phyloP scores from a whole-genome alignment of 2,888 invertebrate genomes.

The Ochropleura leucogaster region DNA sequence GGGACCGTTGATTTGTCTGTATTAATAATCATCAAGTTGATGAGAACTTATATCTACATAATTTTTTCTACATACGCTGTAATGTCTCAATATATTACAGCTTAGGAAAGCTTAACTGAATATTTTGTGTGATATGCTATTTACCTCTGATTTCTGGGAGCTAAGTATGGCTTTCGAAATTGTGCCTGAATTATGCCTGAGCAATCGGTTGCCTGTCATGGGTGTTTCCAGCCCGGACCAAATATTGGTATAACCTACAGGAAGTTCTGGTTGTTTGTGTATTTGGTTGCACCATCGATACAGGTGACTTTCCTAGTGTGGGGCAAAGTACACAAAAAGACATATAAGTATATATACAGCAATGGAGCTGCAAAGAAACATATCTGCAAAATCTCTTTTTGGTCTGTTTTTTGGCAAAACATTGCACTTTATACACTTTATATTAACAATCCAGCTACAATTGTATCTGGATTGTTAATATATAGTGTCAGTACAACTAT shows the following conservation, averaged over 20 bases:
- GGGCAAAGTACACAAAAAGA: background rate
- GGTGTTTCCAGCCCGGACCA: background rate
- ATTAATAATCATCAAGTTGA: background rate
- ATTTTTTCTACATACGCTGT: background rate
- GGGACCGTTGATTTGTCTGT: no score
- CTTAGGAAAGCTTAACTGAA: background rate
- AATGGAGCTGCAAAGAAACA: background rate
- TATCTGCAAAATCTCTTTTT: background rate
- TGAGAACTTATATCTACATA: background rate
- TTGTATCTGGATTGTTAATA: no score
- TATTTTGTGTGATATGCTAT: background rate
- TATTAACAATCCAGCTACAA: background rate
- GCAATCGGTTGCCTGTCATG: background rate
- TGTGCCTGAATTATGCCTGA: background rate
- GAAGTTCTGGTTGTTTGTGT: background rate
- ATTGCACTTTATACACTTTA: background rate
- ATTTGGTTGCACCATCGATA: background rate
- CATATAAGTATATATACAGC: background rate
- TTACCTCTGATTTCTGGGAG: background rate
- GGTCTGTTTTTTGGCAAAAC: background rate
- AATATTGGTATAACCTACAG: background rate
- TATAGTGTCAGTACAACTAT: background rate
- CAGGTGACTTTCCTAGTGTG: background rate
- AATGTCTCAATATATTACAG: background rate
- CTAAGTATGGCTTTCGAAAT: background rate